Base-by-base conservation (phyloP, 2,888 invertebrate species). In the Cataglyphis rosenhaueri region DNA sequence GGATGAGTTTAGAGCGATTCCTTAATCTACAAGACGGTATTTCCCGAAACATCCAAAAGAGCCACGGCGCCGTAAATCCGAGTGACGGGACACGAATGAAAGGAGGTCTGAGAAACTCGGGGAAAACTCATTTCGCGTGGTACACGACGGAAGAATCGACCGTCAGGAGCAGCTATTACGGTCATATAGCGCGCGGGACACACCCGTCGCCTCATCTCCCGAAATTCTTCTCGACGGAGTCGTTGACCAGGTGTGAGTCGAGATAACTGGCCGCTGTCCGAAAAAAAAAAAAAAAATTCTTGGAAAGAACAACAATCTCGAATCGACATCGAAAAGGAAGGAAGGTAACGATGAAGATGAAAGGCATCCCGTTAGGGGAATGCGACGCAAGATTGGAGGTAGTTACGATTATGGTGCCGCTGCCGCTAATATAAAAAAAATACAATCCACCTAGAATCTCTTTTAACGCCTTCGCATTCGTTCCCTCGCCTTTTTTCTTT, bases 361-460 rank as follows among this genome's bases (percentile, higher is more conserved):
- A 66, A 55, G 55, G 18, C 41, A 74, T 73, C 25, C 62, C 65
- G 66, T 85, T 82, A 83, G 73, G 55, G 41, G 57, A 44, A 57
- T 71, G 59, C 25, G 71, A 61, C 73, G 59, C 64, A 82, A 87
- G 85, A 89, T 89, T 90, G 89, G 61, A 85, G 83, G 68, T 82
- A 83, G 88, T 89, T 88, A 85, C 81, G 82, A 57, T 52, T 59
- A 84, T 84, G 87, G 86, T 86, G 12, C 12, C 8, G 55, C 48
- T 82, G 75, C 55, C 66, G 55, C 38, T 82, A 88, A 81, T 82
- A 79, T 73, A 59, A 76, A 59, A 76, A 82, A 84, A 85, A 87
- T 79, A 86, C 86, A 84, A 86, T 90, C 79, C 59, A 84, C 82
- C 41, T 52, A 52, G 74, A 85, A 85, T 88, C 85, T 84, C 74